phyloP scores from a whole-genome alignment of 2,888 invertebrate genomes.

The Leucania comma region DNA sequence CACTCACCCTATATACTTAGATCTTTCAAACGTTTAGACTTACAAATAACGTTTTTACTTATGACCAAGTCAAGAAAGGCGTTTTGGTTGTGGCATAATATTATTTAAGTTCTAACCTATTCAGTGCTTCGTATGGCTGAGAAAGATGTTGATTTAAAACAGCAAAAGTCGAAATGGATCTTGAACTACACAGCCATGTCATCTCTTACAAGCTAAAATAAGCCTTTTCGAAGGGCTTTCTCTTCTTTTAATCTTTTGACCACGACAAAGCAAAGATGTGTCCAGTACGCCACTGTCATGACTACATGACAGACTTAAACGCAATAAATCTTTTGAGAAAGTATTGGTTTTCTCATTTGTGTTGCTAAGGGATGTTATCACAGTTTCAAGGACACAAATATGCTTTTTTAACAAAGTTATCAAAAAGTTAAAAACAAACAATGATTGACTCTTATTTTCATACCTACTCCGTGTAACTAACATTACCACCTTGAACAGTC shows the following conservation, averaged over 20 bases:
- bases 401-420: no score
- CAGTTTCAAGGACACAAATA: no score
- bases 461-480: not conserved
- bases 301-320: no score
- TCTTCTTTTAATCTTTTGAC: no score
- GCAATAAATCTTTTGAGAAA: no score
- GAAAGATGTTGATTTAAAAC: constrained; percentile 52
- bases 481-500: not conserved
- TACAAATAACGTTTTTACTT: constrained; percentile 59
- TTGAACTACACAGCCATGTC: not conserved
- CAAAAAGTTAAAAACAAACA: not conserved
- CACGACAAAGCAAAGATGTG: no score
- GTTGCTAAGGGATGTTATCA: no score
- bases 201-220: constrained; percentile 8
- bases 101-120: constrained; percentile 43
- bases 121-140: constrained; percentile 41
- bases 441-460: not conserved
- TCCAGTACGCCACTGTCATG: no score
- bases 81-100: constrained; percentile 41
- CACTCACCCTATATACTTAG: constrained; percentile 45
- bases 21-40: constrained; percentile 50
- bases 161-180: not conserved
- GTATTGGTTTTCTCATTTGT: no score
- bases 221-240: constrained; percentile 4
- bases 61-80: constrained; percentile 51